phyloP scores from a whole-genome alignment of 2,888 invertebrate species.

The Sicus ferrugineus region DNA sequence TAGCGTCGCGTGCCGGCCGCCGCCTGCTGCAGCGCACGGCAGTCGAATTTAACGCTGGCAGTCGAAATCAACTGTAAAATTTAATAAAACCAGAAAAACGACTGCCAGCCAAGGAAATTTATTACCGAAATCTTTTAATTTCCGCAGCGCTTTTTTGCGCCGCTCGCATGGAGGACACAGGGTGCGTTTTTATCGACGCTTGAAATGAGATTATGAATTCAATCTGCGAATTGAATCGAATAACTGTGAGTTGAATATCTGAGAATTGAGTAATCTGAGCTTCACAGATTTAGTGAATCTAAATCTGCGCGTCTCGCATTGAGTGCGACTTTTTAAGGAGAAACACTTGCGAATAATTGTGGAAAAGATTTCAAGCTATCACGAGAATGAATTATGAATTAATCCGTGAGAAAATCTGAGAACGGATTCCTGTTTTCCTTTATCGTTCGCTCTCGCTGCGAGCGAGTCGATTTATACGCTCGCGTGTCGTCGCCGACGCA shows the following conservation, averaged over 20 bases:
- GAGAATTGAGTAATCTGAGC: too few relatives aligned
- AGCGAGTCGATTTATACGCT: neutral
- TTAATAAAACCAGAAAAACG: constrained; percentile 7
- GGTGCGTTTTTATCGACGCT: too few relatives aligned
- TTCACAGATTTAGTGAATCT: too few relatives aligned
- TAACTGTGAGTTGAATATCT: too few relatives aligned
- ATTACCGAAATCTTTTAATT: constrained; percentile 35
- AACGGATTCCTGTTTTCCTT: neutral
- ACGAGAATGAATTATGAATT: too few relatives aligned
- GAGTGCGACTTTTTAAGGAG: too few relatives aligned
- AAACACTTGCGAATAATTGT: too few relatives aligned
- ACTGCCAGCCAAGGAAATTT: constrained; percentile 13
- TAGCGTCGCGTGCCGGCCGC: constrained; percentile 10
- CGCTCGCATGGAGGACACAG: too few relatives aligned
- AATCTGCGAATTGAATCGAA: too few relatives aligned
- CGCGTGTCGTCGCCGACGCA: neutral
- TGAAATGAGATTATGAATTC: too few relatives aligned
- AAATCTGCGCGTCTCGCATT: too few relatives aligned
- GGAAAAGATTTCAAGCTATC: too few relatives aligned
- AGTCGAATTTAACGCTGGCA: constrained; percentile 34
- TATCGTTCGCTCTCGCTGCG: neutral
- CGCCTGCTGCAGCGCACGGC: constrained; percentile 19
- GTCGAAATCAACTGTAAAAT: constrained; percentile 34
- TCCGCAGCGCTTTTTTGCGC: constrained; percentile 12
- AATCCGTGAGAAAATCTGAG: neutral